Percentiles rank a stretch among this genome's conserved stretches.
Evolutionary conservation across 2,113 vertebrate species (phyloP).

Genomic region (Mus spicilegus): DNA sequence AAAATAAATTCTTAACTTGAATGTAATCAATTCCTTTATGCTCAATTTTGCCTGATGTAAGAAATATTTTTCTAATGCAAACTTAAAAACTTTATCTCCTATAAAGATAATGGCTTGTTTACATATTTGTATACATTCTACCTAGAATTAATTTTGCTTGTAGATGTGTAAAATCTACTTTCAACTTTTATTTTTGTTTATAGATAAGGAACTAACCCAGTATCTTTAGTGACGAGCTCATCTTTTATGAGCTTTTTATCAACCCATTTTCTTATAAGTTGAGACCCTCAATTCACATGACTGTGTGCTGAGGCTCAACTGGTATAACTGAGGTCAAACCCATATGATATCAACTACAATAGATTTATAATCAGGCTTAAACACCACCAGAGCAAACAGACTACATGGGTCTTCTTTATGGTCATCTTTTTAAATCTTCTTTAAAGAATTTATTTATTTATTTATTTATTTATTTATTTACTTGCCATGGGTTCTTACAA

Average conservation of each 20-base stretch:
- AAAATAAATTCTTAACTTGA: background rate
- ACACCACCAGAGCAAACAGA: background rate
- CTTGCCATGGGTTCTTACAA: background rate
- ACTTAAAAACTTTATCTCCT: background rate
- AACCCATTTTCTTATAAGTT: background rate
- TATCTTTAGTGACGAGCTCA: background rate
- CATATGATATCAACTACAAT: background rate
- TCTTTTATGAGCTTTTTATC: background rate
- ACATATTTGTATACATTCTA: background rate
- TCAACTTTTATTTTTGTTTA: background rate
- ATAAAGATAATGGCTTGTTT: background rate
- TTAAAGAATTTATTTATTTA: too few relatives aligned
- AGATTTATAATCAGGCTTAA: background rate
- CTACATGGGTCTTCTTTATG: background rate
- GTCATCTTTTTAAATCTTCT: background rate
- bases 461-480: slow-evolving; percentile 23
- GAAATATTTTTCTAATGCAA: background rate
- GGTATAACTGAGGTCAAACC: background rate
- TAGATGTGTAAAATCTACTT: background rate
- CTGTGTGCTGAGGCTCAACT: background rate
- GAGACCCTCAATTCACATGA: too few relatives aligned
- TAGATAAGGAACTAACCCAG: background rate
- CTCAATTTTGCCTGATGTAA: background rate
- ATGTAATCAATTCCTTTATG: background rate
- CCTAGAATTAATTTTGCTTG: background rate